phyloP scores from a whole-genome alignment of 2,888 invertebrate species.

The Tribolium freemani region DNA sequence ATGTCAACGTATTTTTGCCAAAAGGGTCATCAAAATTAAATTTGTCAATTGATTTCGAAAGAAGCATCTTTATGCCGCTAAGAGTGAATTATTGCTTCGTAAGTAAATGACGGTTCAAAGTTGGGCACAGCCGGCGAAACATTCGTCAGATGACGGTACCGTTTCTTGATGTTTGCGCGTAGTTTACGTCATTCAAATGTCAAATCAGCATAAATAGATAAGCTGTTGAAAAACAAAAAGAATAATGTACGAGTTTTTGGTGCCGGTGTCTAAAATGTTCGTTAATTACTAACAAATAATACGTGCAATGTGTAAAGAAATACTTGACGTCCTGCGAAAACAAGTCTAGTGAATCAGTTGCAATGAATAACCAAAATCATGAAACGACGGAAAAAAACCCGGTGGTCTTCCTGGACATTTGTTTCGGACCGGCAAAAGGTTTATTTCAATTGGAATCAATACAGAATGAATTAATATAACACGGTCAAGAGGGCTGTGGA shows the following conservation, averaged over 20 bases:
- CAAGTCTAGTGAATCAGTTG: background rate
- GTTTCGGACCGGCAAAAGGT: constrained; percentile 79
- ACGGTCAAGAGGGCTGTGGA: no score
- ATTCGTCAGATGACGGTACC: no score
- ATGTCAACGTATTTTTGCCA: no score
- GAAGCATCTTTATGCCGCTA: no score
- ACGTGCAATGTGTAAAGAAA: constrained; percentile 3
- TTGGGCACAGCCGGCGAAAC: no score
- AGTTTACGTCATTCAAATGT: background rate
- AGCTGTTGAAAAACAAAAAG: background rate
- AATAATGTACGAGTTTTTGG: background rate
- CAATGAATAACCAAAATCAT: constrained; percentile 22
- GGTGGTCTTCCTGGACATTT: constrained; percentile 78
- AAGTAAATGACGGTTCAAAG: no score
- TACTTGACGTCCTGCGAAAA: background rate
- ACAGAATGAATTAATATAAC: no score
- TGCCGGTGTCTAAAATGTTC: constrained; percentile 1
- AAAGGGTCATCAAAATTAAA: no score
- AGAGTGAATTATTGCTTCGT: no score
- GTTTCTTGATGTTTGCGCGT: no score
- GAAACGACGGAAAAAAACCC: constrained; percentile 40
- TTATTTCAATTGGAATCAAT: constrained; percentile 31
- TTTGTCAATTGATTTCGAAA: no score
- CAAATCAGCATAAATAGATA: background rate
- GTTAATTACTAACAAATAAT: background rate